phyloP scores from a whole-genome alignment of 2,113 vertebrate species.

The Psittacus erithacus region DNA sequence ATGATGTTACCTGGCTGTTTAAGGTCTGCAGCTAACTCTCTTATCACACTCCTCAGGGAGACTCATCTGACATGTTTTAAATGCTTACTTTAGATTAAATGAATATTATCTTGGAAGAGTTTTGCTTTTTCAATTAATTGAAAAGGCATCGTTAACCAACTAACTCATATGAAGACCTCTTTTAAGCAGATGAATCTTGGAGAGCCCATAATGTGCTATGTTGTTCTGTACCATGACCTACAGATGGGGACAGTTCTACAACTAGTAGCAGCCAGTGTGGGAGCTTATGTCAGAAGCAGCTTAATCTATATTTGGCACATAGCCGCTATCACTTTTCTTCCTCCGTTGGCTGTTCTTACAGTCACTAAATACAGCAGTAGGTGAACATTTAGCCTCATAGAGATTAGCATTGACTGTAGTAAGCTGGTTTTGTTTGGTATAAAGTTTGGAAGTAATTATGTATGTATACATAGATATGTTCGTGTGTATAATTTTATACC shows the following conservation, averaged over 20 bases:
- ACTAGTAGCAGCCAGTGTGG: not conserved
- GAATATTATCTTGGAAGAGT: not conserved
- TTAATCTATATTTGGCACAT: not conserved
- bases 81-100: not conserved
- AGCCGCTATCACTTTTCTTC: not conserved
- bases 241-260: not conserved
- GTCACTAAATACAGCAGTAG: not conserved
- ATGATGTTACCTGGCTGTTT: not conserved
- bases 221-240: not conserved
- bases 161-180: not conserved
- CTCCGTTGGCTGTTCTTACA: not conserved
- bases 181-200: not conserved
- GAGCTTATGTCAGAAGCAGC: not conserved
- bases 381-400: not conserved
- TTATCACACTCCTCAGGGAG: not conserved
- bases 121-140: not conserved
- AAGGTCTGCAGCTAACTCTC: not conserved
- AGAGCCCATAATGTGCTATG: not conserved
- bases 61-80: not conserved
- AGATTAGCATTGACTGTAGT: not conserved
- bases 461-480: not conserved
- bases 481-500: not conserved
- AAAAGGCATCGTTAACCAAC: not conserved
- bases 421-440: not conserved
- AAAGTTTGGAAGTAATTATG: not conserved